Evolutionary conservation across 1,140 invertebrate species (phyloP), one percentile per base, ranked within the genome.

Genomic region (Diprion similis): DNA sequence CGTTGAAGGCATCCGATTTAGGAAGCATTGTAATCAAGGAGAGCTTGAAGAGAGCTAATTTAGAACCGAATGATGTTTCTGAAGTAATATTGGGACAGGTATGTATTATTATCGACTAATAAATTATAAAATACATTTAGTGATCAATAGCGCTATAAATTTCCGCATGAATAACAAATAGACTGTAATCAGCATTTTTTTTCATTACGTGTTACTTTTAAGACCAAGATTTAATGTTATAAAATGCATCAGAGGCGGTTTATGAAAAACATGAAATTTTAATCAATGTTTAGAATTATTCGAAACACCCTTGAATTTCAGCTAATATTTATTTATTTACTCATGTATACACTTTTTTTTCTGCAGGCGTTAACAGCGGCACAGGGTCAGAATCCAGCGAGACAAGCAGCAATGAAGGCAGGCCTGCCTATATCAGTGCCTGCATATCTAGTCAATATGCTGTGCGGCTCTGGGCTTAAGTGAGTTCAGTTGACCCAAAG

Each of bases 51-150:
- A 88, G 93, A 81, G 91, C 91, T 45, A 89, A 90, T 74, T 80
- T 96, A 10, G 81, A 88, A 71, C 86, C 91, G 11, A 84, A 89
- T 47, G 91, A 95, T 84, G 92, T 97, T 45, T 92, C 91, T 66
- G 95, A 97, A 90, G 94, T 97, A n/a, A 94, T 97, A 76, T 84
- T 97, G 79, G 96, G 96, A 46, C 95, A 97, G 88, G 95, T 96
- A 87, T 87, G 80, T 75, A 73, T 68, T 64, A 59, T 76, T 72
- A 75, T 73, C 59, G 17, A 66, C 48, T 64, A 13, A 48, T 48
- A 46, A 17, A 24, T 72, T 68, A 46, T 69, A 48, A 51, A 45
- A 18, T 8, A 64, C 68, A 69, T 45, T 64, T 72, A 70, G 10
- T 46, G 46, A 46, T 65, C 48, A 68, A 64, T 68, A 68, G 70